Percentiles rank a stretch among this genome's conserved stretches.
Conservation (phyloP, 23 tunicate genomes). For the Ascidia mentula region DNA sequence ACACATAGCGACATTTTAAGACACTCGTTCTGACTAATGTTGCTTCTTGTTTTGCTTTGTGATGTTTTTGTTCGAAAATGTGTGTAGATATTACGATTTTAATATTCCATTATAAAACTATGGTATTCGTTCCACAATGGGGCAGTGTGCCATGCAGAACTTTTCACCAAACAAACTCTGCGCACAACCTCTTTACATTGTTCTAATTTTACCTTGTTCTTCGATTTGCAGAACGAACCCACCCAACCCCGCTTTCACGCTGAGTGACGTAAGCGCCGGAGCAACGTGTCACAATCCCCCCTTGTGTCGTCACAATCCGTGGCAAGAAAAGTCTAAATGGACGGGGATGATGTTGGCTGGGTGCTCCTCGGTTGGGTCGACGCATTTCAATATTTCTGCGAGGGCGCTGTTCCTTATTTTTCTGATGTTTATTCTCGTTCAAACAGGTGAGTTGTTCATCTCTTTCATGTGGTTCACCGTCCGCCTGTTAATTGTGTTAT, state of each 20-base stretch:
- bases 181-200: no score
- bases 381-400: not conserved
- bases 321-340: slow-evolving; percentile 1
- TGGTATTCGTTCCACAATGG: no score
- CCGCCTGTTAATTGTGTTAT: slow-evolving; percentile 4
- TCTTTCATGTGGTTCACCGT: no score
- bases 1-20: no score
- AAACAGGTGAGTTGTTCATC: not conserved
- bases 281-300: not conserved
- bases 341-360: not conserved
- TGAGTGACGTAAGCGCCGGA: not conserved
- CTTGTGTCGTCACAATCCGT: not conserved
- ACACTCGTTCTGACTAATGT: no score
- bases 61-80: no score
- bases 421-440: not conserved
- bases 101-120: no score
- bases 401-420: not conserved
- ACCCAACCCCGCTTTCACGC: not conserved
- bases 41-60: no score
- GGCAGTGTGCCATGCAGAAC: no score
- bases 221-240: not conserved
- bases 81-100: no score
- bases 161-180: no score
- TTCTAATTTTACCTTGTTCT: no score
- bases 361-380: not conserved